Evolutionary conservation across 2,113 vertebrate species (phyloP).

Genomic region (Oxyruncus cristatus): DNA sequence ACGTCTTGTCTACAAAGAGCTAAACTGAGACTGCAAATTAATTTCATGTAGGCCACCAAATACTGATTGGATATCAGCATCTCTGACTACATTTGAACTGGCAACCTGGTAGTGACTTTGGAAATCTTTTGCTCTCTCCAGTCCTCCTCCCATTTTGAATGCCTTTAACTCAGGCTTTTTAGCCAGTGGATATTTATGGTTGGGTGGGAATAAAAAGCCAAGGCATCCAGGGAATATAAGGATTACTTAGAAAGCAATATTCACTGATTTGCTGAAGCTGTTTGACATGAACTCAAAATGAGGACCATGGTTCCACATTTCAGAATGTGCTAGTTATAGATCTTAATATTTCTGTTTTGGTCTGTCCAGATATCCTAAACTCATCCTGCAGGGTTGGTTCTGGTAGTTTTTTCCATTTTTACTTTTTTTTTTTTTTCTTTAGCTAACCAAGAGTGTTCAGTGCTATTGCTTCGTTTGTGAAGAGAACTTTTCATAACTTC

Average conservation of each 20-base stretch:
- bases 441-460: not conserved
- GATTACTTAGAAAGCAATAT: not conserved
- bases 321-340: not conserved
- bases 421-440: not conserved
- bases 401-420: not conserved
- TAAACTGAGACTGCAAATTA: conserved; percentile 8
- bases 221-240: not conserved
- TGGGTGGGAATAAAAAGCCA: conserved; percentile 19
- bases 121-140: conserved; percentile 38
- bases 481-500: not conserved
- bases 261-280: not conserved
- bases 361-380: not conserved
- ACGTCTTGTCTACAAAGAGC: conserved; percentile 5
- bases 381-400: not conserved
- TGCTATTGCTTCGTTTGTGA: not conserved
- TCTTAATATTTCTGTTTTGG: not conserved
- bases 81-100: conserved; percentile 29
- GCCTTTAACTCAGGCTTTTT: conserved; percentile 58
- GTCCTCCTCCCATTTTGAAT: conserved; percentile 30
- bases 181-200: conserved; percentile 47
- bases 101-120: conserved; percentile 29
- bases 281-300: not conserved
- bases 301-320: not conserved
- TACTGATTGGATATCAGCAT: not conserved
- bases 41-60: conserved; percentile 36